phyloP scores from a whole-genome alignment of 2,888 invertebrate genomes.

The Volucella inanis region DNA sequence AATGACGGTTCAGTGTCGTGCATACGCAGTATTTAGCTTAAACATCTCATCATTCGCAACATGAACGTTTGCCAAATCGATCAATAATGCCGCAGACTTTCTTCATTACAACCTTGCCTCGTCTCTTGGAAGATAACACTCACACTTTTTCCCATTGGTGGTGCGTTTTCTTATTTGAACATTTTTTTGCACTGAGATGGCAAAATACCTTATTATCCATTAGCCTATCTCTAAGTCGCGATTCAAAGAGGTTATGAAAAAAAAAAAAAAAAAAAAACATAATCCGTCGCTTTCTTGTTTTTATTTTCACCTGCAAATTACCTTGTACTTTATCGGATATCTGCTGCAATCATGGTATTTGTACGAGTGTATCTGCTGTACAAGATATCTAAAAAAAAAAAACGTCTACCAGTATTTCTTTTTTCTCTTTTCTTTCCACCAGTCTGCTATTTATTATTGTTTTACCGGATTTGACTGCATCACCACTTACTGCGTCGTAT shows the following conservation, averaged over 20 bases:
- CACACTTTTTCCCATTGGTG: not conserved
- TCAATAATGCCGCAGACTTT: slow-evolving; percentile 52
- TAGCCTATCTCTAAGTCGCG: slow-evolving; percentile 18
- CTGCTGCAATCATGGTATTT: slow-evolving; percentile 21
- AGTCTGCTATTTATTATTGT: slow-evolving; percentile 43
- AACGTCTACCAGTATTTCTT: slow-evolving; percentile 28
- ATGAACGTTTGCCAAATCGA: slow-evolving; percentile 44
- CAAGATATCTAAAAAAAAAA: slow-evolving; percentile 41
- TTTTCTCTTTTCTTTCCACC: slow-evolving; percentile 5
- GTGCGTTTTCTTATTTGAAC: slow-evolving; percentile 55
- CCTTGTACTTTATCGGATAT: slow-evolving; percentile 60
- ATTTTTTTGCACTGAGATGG: slow-evolving; percentile 49
- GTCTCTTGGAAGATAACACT: slow-evolving; percentile 42
- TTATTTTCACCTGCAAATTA: slow-evolving; percentile 62
- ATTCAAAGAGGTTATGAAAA: slow-evolving; percentile 18
- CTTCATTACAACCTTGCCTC: slow-evolving; percentile 47
- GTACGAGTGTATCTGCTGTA: slow-evolving; percentile 29
- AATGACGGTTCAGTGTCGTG: slow-evolving; percentile 6
- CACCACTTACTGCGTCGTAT: slow-evolving; percentile 48
- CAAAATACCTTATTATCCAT: slow-evolving; percentile 40
- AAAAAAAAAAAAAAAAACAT: slow-evolving; percentile 21
- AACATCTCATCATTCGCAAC: not conserved
- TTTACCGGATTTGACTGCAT: slow-evolving; percentile 60
- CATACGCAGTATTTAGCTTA: not conserved
- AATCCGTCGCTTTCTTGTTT: slow-evolving; percentile 45